Percentiles rank a stretch among this genome's conserved stretches.
Conservation (phyloP, 2,888 invertebrate genomes). For the Dromius quadrimaculatus region DNA sequence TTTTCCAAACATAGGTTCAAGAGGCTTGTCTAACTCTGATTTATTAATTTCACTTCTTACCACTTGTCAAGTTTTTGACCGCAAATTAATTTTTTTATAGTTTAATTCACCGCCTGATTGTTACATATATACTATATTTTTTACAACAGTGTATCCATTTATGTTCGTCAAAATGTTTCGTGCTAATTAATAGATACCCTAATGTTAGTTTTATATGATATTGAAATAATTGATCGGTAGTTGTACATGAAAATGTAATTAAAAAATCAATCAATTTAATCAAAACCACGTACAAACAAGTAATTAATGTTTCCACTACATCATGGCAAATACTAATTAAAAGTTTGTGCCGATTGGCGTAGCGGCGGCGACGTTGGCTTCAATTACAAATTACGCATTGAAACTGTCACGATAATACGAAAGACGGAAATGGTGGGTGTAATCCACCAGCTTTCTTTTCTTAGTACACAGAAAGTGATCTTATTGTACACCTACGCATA, state of each 20-base stretch:
- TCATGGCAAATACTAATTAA: constrained; percentile 52
- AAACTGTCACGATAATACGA: constrained; percentile 29
- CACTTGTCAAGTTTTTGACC: background rate
- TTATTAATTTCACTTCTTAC: background rate
- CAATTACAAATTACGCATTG: constrained; percentile 51
- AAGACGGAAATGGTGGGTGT: background rate
- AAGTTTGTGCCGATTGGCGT: constrained; percentile 49
- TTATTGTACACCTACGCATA: too few species aligned
- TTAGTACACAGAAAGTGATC: too few species aligned
- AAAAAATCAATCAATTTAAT: constrained; percentile 52
- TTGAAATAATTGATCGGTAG: constrained; percentile 25
- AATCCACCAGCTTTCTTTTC: too few species aligned
- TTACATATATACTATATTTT: too few species aligned
- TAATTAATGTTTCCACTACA: constrained; percentile 52
- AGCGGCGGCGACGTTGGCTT: constrained; percentile 21
- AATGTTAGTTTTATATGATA: background rate
- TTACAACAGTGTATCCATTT: background rate
- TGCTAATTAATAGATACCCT: too few species aligned
- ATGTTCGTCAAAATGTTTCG: background rate
- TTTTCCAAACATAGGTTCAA: too few species aligned
- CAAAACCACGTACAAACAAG: constrained; percentile 49
- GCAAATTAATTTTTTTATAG: too few species aligned
- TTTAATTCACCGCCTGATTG: too few species aligned
- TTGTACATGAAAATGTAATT: constrained; percentile 33
- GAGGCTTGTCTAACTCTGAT: background rate